A percentile compares a stretch with the other conserved stretches of the same genome.
Conservation (phyloP, 2,888 invertebrate genomes). For the Lasioglossum figueresi region DNA sequence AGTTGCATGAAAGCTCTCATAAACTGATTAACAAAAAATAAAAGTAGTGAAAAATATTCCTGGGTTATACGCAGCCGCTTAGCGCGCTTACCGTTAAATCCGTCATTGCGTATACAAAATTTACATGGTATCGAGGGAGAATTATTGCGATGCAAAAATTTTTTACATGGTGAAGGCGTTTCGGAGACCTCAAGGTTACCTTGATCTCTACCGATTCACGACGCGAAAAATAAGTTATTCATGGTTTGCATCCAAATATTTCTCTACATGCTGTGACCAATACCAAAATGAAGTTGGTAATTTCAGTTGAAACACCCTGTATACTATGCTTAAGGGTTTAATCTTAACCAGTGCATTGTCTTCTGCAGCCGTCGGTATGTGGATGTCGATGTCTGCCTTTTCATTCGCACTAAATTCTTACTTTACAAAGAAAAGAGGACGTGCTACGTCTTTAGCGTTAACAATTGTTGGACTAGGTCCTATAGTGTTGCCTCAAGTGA, state of each 20-base stretch:
- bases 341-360: not conserved
- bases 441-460: conserved; percentile 88
- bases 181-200: too few relatives aligned
- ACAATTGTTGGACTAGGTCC: conserved; percentile 88
- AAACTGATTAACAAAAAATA: too few relatives aligned
- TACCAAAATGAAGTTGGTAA: not conserved
- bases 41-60: too few relatives aligned
- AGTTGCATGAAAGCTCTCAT: too few relatives aligned
- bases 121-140: too few relatives aligned
- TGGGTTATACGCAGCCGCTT: too few relatives aligned
- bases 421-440: conserved; percentile 87
- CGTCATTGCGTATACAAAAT: not conserved
- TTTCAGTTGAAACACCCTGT: not conserved
- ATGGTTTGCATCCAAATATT: too few relatives aligned
- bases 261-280: not conserved
- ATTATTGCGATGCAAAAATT: too few relatives aligned
- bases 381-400: conserved; percentile 87
- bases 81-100: too few relatives aligned
- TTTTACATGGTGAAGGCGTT: too few relatives aligned
- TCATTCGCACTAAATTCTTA: conserved; percentile 88
- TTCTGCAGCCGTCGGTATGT: conserved; percentile 87
- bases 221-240: too few relatives aligned
- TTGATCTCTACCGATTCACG: too few relatives aligned
- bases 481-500: conserved; percentile 88
- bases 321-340: not conserved